Percentiles rank a stretch among this genome's conserved stretches.
phyloP scores from a whole-genome alignment of 2,113 vertebrate species.

The Notarius quadriscutis region DNA sequence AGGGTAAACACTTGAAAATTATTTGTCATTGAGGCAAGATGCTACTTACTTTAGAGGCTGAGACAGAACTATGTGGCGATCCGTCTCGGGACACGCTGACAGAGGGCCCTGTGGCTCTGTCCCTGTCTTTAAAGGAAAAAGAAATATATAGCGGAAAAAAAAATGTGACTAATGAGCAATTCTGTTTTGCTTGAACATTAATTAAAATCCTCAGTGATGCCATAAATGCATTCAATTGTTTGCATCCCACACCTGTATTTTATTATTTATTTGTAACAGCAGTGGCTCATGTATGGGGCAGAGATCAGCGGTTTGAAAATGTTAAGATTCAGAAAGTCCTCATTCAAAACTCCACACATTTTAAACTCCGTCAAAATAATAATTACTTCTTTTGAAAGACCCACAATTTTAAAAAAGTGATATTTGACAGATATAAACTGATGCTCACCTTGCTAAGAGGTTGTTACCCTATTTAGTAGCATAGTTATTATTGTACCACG shows the following conservation, averaged over 20 bases:
- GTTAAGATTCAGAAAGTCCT: neutral
- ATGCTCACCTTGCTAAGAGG: neutral
- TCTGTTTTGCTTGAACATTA: constrained; percentile 11
- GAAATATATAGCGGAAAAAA: neutral
- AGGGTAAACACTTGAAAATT: neutral
- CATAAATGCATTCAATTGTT: constrained; percentile 30
- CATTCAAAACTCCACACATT: neutral
- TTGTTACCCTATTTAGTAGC: neutral
- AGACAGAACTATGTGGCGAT: constrained; percentile 86
- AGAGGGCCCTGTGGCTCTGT: constrained; percentile 72
- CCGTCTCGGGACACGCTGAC: constrained; percentile 85
- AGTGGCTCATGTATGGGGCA: neutral
- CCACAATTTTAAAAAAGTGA: neutral
- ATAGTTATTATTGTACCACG: neutral
- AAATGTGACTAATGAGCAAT: constrained; percentile 28
- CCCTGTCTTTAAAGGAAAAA: constrained; percentile 73
- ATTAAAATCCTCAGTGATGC: constrained; percentile 30
- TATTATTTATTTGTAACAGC: neutral
- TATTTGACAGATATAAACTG: neutral
- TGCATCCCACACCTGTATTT: neutral
- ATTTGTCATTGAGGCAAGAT: neutral
- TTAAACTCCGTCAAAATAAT: neutral
- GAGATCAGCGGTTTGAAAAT: neutral
- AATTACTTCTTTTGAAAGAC: neutral
- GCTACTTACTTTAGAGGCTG: constrained; percentile 81